Conservation (phyloP, 1,140 invertebrate genomes). For the Drosophila ambigua region DNA sequence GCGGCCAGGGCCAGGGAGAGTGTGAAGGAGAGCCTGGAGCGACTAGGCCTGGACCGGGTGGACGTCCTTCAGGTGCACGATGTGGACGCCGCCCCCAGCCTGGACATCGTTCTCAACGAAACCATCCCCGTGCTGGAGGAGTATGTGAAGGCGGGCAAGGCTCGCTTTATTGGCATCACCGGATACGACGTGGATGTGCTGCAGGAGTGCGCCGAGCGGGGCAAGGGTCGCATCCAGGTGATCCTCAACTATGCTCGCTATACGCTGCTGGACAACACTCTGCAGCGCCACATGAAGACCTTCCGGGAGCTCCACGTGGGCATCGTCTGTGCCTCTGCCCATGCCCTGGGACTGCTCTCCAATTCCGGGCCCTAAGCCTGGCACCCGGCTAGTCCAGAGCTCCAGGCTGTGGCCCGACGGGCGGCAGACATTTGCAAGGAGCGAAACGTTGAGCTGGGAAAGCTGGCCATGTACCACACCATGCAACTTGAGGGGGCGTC, state of each 20-base stretch:
- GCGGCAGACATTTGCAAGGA: slow-evolving; percentile 88
- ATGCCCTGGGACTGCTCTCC: slow-evolving; percentile 92
- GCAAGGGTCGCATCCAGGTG: slow-evolving; percentile 85
- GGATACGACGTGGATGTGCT: slow-evolving; percentile 92
- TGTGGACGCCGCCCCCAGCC: slow-evolving; percentile 80
- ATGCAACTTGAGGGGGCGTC: slow-evolving; percentile 84
- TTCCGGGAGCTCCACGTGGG: slow-evolving; percentile 90
- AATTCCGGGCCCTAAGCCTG: slow-evolving; percentile 90
- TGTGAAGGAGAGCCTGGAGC: too few species aligned
- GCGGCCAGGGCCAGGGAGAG: too few species aligned
- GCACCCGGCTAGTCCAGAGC: slow-evolving; percentile 87
- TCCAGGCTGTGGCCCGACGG: slow-evolving; percentile 87
- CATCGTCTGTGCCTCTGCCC: slow-evolving; percentile 92
- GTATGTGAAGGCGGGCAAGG: slow-evolving; percentile 90
- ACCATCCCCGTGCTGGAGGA: slow-evolving; percentile 92
- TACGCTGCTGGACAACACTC: slow-evolving; percentile 92
- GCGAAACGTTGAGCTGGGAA: slow-evolving; percentile 88
- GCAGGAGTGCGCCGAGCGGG: slow-evolving; percentile 88
- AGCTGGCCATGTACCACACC: slow-evolving; percentile 88
- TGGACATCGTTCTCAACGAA: slow-evolving; percentile 91
- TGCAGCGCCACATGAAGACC: slow-evolving; percentile 89
- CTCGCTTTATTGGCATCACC: slow-evolving; percentile 92
- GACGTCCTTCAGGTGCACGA: too few species aligned
- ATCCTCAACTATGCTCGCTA: slow-evolving; percentile 92
- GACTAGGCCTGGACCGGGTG: too few species aligned